phyloP scores from a whole-genome alignment of 2,113 vertebrate species.

The Hoplias malabaricus region DNA sequence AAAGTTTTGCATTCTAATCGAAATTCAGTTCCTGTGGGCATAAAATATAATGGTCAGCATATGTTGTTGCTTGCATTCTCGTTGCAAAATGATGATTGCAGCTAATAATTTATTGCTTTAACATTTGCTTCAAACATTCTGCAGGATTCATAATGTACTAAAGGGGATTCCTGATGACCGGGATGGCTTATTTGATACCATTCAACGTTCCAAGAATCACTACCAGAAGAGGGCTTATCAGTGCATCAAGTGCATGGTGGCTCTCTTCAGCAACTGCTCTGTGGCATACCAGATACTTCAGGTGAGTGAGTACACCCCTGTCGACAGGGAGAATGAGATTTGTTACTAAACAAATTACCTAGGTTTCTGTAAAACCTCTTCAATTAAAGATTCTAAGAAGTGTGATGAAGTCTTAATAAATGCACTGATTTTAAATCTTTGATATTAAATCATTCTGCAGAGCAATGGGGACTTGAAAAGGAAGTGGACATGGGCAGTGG shows the following conservation, averaged over 20 bases:
- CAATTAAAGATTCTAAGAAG: background rate
- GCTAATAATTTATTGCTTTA: too few species aligned
- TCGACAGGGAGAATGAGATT: slow-evolving; percentile 74
- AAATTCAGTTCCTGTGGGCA: too few species aligned
- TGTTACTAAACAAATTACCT: background rate
- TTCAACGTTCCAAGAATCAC: slow-evolving; percentile 98
- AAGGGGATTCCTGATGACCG: slow-evolving; percentile 98
- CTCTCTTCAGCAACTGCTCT: slow-evolving; percentile 96
- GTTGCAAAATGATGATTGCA: too few species aligned
- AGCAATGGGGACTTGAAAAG: slow-evolving; percentile 97
- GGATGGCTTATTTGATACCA: slow-evolving; percentile 97
- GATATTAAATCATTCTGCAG: slow-evolving; percentile 63
- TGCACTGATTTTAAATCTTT: background rate
- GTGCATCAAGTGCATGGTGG: slow-evolving; percentile 99
- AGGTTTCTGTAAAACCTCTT: background rate
- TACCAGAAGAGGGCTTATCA: slow-evolving; percentile 98
- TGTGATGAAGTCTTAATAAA: background rate
- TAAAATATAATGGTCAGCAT: background rate
- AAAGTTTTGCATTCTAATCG: too few species aligned
- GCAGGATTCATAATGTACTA: slow-evolving; percentile 96
- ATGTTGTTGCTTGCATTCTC: too few species aligned
- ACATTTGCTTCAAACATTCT: background rate
- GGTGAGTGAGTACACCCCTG: slow-evolving; percentile 78
- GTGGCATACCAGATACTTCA: slow-evolving; percentile 98
- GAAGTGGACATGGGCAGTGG: slow-evolving; percentile 98